Base-by-base conservation (phyloP, 2,888 invertebrate genomes). In the Sminthurides aquaticus region DNA sequence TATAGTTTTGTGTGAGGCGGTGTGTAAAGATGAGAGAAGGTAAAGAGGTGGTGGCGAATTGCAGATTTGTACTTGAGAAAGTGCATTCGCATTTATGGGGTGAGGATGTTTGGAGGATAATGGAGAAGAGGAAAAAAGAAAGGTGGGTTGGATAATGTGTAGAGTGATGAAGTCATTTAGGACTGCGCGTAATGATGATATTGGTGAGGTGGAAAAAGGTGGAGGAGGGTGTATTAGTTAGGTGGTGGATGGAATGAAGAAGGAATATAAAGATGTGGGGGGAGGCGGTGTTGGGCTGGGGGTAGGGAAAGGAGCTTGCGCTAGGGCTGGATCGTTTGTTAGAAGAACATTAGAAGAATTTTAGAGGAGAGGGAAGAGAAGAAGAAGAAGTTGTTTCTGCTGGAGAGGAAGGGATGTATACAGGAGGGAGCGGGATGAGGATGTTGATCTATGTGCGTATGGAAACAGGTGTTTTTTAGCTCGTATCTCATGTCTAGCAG, bases 401-500 rank as follows among this genome's bases (percentile, higher is more conserved):
- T 52, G 11, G 18, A 20, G 20, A 5, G 5, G 20, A 20, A 52
- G 20, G 43, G 15, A 22, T 8, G 18, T 52, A 52, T 15, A 20
- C 52, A 20, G 5, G 20, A 15, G 20, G 52, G 20, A 20, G 52
- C 52, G 3, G 20, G 20, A 20, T 8, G 5, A 20, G 52, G 52
- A 52, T 20, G 52, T 52, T 52, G 52, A 52, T 52, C 20, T 52
- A 52, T 52, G 52, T 22, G 22, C 22, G 52, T 15, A 52, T 52
- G 52, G 52, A 52, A 52, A 52, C 52, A 52, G 20, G 20, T 52
- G 52, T 52, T 52, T 52, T 52, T 52, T 52, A 52, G 52, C 8
- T 52, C 52, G 43, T 52, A 8, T 52, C 52, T 52, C 52, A 52
- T 52, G 52, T 52, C 52, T 52, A n/a, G n/a, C n/a, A n/a, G n/a